Evolutionary conservation across 2,888 invertebrate genomes (phyloP).

Genomic region (Polymixis lichenea): DNA sequence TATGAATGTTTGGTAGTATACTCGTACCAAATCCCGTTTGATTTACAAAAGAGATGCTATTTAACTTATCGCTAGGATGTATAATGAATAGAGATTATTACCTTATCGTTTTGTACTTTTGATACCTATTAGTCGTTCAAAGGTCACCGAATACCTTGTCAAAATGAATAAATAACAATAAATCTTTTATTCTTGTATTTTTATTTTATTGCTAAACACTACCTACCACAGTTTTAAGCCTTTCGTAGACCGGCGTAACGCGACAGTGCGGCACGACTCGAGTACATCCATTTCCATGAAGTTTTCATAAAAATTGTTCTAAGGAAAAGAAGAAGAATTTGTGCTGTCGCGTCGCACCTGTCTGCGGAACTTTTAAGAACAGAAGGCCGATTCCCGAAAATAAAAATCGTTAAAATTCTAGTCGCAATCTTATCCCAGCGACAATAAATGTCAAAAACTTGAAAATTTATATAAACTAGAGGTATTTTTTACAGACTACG

Average conservation of each 20-base stretch:
- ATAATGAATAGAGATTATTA: constrained; percentile 86
- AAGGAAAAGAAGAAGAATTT: too few species aligned
- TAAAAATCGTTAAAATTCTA: too few species aligned
- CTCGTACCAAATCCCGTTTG: constrained; percentile 82
- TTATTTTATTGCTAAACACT: constrained; percentile 58
- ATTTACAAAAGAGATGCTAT: constrained; percentile 83
- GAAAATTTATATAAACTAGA: too few species aligned
- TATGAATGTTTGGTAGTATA: constrained; percentile 68
- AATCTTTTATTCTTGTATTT: constrained; percentile 76
- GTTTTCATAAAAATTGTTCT: too few species aligned
- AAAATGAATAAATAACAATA: constrained; percentile 89
- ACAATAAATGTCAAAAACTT: neutral
- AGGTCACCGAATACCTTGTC: constrained; percentile 90
- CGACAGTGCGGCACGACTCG: too few species aligned
- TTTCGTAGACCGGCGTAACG: too few species aligned
- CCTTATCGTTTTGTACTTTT: constrained; percentile 88
- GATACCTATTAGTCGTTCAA: constrained; percentile 88
- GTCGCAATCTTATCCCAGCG: neutral
- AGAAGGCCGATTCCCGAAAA: neutral
- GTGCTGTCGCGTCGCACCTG: too few species aligned
- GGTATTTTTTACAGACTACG: too few species aligned
- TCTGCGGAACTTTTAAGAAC: neutral
- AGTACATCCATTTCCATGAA: too few species aligned
- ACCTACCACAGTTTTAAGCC: too few species aligned
- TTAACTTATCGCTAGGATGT: constrained; percentile 85